Percentiles rank a stretch among this genome's conserved stretches.
Evolutionary conservation across 2,888 invertebrate genomes (phyloP).

Genomic region (Steinernema hermaphroditum): DNA sequence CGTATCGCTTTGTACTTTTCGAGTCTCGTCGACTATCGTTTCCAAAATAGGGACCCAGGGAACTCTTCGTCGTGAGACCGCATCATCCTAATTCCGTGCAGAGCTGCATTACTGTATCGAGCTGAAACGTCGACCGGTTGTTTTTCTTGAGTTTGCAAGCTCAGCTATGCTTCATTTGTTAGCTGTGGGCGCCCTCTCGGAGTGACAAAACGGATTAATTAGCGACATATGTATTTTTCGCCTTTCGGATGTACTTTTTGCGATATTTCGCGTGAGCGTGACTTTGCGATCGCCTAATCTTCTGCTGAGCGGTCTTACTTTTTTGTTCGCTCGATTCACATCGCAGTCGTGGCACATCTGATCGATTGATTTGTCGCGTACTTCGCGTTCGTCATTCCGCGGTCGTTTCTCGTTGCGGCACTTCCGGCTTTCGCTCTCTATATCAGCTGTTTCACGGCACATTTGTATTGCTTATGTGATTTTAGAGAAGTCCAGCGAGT

Average conservation of each 20-base stretch:
- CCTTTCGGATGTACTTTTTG: not conserved
- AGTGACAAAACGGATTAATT: not conserved
- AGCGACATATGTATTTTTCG: not conserved
- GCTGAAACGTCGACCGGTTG: no score
- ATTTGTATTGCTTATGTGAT: constrained; percentile 9
- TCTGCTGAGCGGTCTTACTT: not conserved
- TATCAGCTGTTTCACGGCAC: constrained; percentile 20
- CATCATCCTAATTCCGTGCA: no score
- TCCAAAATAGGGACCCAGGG: no score
- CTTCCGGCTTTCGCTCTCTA: not conserved
- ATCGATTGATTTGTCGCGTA: constrained; percentile 1
- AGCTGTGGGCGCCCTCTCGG: not conserved
- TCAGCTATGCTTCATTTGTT: not conserved
- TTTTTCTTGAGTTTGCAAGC: no score
- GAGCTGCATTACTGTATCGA: no score
- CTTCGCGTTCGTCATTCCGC: not conserved
- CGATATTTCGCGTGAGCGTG: no score
- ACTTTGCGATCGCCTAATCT: not conserved
- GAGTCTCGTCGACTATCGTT: no score
- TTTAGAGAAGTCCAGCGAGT: not conserved
- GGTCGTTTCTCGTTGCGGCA: constrained; percentile 6
- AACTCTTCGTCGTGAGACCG: no score
- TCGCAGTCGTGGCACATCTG: not conserved
- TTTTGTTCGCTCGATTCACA: not conserved
- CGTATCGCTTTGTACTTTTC: no score